Evolutionary conservation across 2,797 vertebrate species (phyloP).

Genomic region (Catamblyrhynchus diadema): DNA sequence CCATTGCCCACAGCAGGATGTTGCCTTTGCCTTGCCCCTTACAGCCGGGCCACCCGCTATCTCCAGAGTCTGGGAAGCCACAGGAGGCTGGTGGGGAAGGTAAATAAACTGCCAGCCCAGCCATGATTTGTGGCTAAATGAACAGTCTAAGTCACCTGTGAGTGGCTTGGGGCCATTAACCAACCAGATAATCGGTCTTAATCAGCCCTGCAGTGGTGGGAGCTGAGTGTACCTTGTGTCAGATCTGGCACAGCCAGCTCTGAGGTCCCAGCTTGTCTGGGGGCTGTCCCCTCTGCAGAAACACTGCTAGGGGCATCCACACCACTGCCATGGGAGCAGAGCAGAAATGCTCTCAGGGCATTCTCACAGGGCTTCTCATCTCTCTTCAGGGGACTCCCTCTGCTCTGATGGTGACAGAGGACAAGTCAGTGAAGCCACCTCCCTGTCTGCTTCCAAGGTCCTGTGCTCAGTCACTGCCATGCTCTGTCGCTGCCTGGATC

Average conservation of each 20-base stretch:
- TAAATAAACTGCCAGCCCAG: constrained; percentile 52
- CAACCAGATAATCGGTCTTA: neutral
- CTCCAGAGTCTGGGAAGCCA: constrained; percentile 42
- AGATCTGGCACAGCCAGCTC: neutral
- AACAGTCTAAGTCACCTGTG: constrained; percentile 31
- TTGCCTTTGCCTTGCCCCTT: neutral
- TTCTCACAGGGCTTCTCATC: neutral
- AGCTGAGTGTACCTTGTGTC: neutral
- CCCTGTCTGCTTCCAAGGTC: neutral
- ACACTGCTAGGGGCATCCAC: neutral
- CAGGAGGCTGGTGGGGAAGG: constrained; percentile 55
- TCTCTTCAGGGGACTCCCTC: neutral
- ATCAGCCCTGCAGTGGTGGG: neutral
- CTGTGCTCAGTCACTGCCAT: neutral
- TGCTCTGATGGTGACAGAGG: neutral
- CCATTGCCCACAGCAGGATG: neutral
- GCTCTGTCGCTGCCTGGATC: neutral
- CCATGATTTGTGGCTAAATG: constrained; percentile 55
- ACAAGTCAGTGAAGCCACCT: neutral
- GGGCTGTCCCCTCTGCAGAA: neutral
- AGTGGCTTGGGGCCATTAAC: neutral
- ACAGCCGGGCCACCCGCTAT: neutral
- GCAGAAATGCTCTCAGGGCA: neutral
- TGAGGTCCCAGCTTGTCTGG: fast-evolving
- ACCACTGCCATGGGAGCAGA: fast-evolving